phyloP scores from a whole-genome alignment of 2,888 invertebrate genomes.

The Acrobasis repandana region DNA sequence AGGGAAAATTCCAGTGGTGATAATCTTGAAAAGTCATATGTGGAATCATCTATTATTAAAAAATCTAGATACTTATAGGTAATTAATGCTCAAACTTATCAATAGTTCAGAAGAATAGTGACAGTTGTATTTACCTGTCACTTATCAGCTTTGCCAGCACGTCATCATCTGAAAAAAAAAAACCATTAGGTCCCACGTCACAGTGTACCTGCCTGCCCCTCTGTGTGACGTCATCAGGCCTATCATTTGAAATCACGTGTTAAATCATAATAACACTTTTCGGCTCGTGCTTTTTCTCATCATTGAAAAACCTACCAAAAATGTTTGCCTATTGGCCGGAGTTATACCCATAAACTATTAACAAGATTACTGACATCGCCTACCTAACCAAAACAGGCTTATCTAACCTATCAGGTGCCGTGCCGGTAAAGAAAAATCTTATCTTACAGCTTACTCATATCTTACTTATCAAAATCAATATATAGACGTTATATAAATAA shows the following conservation, averaged over 20 bases:
- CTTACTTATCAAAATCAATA: background rate
- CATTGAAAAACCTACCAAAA: conserved; percentile 38
- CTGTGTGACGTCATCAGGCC: conserved; percentile 54
- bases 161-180: conserved; percentile 23
- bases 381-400: conserved; percentile 45
- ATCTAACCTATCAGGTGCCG: conserved; percentile 32
- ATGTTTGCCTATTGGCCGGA: conserved; percentile 3
- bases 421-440: background rate
- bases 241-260: conserved; percentile 69
- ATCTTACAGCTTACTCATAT: no score
- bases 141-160: background rate
- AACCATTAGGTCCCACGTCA: background rate
- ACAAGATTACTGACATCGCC: conserved; percentile 15
- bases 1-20: no score
- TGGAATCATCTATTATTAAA: background rate
- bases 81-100: no score
- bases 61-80: no score
- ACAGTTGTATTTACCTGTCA: background rate
- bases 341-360: background rate
- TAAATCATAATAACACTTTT: conserved; percentile 71
- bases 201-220: background rate
- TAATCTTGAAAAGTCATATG: no score
- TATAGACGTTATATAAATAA: background rate
- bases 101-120: no score
- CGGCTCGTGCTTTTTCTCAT: conserved; percentile 74